A percentile compares a stretch with the other conserved stretches of the same genome.
These are phyloP conservation scores for Chrysochloris asiatica DNA, from an alignment of 2,113 vertebrate genomes.

Conservation along the genomic window DNA sequence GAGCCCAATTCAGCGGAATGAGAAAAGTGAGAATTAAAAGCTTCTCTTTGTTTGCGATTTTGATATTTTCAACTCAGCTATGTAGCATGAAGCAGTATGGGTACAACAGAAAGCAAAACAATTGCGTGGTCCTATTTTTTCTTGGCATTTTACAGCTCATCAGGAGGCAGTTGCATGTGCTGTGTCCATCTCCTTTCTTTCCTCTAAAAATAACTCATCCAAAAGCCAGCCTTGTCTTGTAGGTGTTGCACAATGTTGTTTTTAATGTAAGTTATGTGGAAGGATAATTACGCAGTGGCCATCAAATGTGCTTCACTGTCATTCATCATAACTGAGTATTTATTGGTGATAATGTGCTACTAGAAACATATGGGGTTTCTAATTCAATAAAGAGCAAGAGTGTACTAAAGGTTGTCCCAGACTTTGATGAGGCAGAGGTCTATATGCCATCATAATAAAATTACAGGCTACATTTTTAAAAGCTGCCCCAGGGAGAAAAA, in stretches of 20 bases:
- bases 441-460: slow-evolving; percentile 25
- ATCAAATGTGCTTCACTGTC: not conserved
- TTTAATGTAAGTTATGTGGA: slow-evolving; percentile 29
- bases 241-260: slow-evolving; percentile 35
- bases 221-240: slow-evolving; percentile 14
- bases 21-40: not conserved
- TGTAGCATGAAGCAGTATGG: not conserved
- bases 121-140: not conserved
- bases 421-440: slow-evolving; percentile 38
- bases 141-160: not conserved
- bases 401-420: slow-evolving; percentile 20
- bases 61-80: not conserved
- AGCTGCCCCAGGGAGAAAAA: not conserved
- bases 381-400: slow-evolving; percentile 47
- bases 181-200: not conserved
- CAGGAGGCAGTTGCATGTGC: not conserved
- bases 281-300: slow-evolving; percentile 49
- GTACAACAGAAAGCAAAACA: not conserved
- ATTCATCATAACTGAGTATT: slow-evolving; percentile 35
- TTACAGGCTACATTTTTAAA: not conserved
- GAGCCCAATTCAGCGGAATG: slow-evolving; percentile 4
- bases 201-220: slow-evolving; percentile 18
- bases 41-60: not conserved
- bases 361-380: slow-evolving; percentile 14
- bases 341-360: not conserved